phyloP scores from a whole-genome alignment of 2,113 vertebrate genomes.

The Xenotilapia longispinis region DNA sequence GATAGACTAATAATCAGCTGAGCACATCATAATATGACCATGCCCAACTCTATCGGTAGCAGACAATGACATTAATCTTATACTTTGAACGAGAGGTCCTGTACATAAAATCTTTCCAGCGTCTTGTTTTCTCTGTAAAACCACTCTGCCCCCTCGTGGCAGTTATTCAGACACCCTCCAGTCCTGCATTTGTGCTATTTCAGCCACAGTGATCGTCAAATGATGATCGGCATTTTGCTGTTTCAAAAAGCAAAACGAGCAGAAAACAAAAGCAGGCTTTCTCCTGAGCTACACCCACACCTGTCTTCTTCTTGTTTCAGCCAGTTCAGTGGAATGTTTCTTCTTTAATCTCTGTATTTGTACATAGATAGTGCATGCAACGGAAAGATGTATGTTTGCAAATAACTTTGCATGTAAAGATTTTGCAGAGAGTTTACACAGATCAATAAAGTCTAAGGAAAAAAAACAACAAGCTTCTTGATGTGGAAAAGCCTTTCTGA shows the following conservation, averaged over 20 bases:
- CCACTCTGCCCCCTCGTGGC: conserved; percentile 1
- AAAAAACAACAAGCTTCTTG: not conserved
- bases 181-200: not conserved
- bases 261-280: conserved; percentile 1
- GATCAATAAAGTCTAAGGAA: conserved; percentile 66
- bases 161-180: not conserved
- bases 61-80: not conserved
- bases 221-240: not conserved
- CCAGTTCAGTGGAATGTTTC: conserved; percentile 58
- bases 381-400: conserved; percentile 74
- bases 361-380: conserved; percentile 75
- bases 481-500: not conserved
- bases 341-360: conserved; percentile 56
- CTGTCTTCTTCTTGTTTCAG: conserved; percentile 43
- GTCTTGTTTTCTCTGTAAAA: conserved; percentile 29
- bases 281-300: conserved; percentile 1
- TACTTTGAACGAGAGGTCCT: not conserved
- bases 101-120: not conserved
- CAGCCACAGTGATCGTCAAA: not conserved
- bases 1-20: conserved; percentile 12
- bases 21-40: conserved; percentile 16
- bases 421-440: conserved; percentile 76
- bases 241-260: not conserved
- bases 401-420: conserved; percentile 82
- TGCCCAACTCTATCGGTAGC: conserved; percentile 1